phyloP scores from a whole-genome alignment of 2,113 vertebrate genomes.

The Coregonus clupeaformis region DNA sequence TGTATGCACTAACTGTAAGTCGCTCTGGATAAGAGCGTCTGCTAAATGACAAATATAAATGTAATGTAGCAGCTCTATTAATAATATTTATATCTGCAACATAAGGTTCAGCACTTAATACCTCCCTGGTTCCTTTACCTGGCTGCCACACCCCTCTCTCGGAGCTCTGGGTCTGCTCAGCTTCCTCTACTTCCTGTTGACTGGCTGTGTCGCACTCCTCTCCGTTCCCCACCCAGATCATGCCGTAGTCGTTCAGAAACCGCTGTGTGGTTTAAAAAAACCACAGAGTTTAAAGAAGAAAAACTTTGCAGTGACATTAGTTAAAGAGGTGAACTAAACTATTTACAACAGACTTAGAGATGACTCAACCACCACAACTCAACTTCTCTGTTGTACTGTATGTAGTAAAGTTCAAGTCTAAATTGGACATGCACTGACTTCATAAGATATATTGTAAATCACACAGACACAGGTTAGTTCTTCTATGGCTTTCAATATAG shows the following conservation, averaged over 20 bases:
- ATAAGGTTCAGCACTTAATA: no score
- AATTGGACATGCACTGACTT: neutral
- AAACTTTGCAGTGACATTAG: neutral
- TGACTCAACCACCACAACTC: no score
- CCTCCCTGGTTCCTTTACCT: slow-evolving; percentile 36
- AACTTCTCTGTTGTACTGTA: no score
- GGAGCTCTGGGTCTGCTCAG: neutral
- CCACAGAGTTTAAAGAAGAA: neutral
- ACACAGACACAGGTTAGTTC: no score
- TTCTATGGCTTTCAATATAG: no score
- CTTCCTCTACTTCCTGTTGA: slow-evolving; percentile 5
- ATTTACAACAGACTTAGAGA: no score
- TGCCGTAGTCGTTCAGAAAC: slow-evolving; percentile 87
- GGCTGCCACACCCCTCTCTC: slow-evolving; percentile 18
- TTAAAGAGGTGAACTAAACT: no score
- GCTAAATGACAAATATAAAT: no score
- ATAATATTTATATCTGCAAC: no score
- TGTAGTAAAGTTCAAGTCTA: neutral
- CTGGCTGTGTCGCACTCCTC: slow-evolving; percentile 22
- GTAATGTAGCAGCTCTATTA: no score
- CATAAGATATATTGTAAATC: neutral
- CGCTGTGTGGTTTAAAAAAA: slow-evolving; percentile 56
- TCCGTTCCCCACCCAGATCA: slow-evolving; percentile 85
- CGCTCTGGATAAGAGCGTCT: no score
- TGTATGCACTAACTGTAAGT: no score